Evolutionary conservation across 2,113 vertebrate species (phyloP), one percentile per base, ranked within the genome.

Genomic region (Tenebrosternarchus preto): DNA sequence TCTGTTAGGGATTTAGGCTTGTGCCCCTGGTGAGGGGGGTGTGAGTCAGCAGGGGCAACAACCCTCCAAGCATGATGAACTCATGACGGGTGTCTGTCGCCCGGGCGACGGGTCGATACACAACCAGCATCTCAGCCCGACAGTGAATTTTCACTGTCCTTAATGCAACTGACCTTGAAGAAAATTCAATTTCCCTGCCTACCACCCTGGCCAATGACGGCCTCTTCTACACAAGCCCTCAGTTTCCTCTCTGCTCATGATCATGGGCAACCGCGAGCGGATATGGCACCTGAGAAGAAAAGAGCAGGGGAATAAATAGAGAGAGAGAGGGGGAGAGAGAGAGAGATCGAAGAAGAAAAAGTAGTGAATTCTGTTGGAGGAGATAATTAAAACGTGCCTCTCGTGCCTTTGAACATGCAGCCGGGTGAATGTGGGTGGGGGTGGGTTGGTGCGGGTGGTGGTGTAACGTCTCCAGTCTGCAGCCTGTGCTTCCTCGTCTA

Each of bases 111-210:
- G 75, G 69, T 82, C 80, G 68, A 76, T 82, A 50, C 17, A 53
- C 22, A 11, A 16, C 27, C 43, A 39, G 80, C 25, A 46, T 72
- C 73, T 90, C 88, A 90, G 86, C 85, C 84, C 83, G 90, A 88
- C 90, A 86, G 85, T 86, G 87, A 86, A 87, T 91, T 88, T 88
- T 80, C 86, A 77, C 77, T 9, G 84, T 90, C 90, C 90, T 91
- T 91, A 90, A 87, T 92, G 90, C 91, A 88, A 71, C 88, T 92
- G 91, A 93, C 89, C 90, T 90, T 90, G 91, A 92, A 92, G 89
- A 90, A 92, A 91, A 92, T 89, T 90, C 89, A 87, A 92, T 92
- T 93, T 93, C 91, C 92, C 86, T 83, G 74, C 84, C 31, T 43
- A 78, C 83, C 73, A 78, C 85, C 86, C 87, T 85, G 81, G 87